Conservation (phyloP, 2,113 vertebrate species). For the Poecile atricapillus region DNA sequence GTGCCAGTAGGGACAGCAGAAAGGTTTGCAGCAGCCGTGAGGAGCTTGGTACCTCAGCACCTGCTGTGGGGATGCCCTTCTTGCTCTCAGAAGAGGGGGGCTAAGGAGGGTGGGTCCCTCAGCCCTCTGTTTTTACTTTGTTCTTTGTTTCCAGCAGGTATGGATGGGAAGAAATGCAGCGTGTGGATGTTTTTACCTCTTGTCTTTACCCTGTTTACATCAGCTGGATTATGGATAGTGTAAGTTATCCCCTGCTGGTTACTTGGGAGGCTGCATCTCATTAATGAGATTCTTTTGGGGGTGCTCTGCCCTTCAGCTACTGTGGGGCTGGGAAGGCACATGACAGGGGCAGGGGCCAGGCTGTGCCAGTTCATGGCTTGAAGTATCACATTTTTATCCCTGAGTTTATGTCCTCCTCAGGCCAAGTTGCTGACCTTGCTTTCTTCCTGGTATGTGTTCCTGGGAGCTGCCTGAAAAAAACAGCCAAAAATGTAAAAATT, state of each 20-base stretch:
- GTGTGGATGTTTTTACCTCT: slow-evolving; percentile 88
- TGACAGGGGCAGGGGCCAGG: neutral
- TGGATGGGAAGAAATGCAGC: slow-evolving; percentile 82
- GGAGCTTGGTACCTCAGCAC: neutral
- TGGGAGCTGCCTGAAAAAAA: neutral
- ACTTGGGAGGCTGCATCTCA: neutral
- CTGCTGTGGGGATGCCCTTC: neutral
- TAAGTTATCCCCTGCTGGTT: slow-evolving; percentile 70
- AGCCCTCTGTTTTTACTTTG: neutral
- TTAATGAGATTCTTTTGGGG: neutral
- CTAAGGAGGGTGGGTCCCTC: neutral
- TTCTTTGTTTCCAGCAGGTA: slow-evolving; percentile 59
- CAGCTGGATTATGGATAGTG: slow-evolving; percentile 88
- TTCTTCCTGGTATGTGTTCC: neutral
- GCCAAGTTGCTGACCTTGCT: neutral
- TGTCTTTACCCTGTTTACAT: slow-evolving; percentile 80
- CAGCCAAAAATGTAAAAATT: neutral
- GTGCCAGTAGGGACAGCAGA: neutral
- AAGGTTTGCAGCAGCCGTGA: neutral
- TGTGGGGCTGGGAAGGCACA: neutral
- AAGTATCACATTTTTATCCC: neutral
- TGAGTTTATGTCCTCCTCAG: neutral
- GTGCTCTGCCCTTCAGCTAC: neutral
- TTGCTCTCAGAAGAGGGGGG: neutral
- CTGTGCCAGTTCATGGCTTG: neutral